phyloP scores from a whole-genome alignment of 2,113 vertebrate genomes.

The Cinclus mexicanus region DNA sequence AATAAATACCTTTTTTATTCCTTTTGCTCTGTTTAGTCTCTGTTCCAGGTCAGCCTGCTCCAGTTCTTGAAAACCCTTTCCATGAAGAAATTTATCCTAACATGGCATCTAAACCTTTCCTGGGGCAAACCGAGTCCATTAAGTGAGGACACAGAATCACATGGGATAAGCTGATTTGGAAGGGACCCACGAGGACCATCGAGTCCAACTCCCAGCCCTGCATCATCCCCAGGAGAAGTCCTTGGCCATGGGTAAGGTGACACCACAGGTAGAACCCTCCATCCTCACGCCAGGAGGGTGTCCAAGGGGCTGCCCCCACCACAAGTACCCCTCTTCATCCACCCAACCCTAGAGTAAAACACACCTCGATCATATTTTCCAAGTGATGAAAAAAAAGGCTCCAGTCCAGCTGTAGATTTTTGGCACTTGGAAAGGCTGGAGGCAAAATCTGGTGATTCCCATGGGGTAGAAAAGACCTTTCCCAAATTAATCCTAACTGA shows the following conservation, averaged over 20 bases:
- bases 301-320: background rate
- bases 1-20: no score
- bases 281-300: background rate
- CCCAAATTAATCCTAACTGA: background rate
- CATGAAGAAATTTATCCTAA: background rate
- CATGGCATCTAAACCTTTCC: background rate
- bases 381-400: background rate
- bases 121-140: background rate
- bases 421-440: background rate
- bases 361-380: background rate
- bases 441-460: background rate
- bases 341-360: background rate
- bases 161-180: no score
- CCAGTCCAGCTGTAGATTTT: background rate
- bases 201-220: background rate
- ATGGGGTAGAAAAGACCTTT: background rate
- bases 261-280: no score
- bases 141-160: background rate
- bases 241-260: fast-evolving
- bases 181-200: fast-evolving
- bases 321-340: fast-evolving
- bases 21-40: no score
- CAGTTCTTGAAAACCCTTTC: background rate
- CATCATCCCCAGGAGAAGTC: background rate
- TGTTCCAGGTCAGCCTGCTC: background rate